Evolutionary conservation across 1,140 invertebrate genomes (phyloP).

Genomic region (Apolygus lucorum): DNA sequence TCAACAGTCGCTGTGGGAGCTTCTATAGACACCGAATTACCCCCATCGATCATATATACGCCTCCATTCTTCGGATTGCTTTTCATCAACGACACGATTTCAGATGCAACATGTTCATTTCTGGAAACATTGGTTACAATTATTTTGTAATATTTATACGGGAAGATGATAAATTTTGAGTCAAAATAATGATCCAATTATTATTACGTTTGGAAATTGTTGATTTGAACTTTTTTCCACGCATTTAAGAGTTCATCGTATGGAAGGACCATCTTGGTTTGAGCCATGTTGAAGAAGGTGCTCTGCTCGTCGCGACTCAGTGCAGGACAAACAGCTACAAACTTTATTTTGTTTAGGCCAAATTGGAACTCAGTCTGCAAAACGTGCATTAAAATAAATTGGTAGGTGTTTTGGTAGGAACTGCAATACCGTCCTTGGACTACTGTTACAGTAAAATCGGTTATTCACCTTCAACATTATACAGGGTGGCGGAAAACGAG

Average conservation of each 20-base stretch:
- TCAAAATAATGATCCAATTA: background rate
- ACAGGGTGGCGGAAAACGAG: too few relatives aligned
- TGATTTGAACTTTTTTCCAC: background rate
- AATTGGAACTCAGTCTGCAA: background rate
- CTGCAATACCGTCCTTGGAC: background rate
- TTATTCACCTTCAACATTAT: too few relatives aligned
- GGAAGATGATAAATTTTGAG: background rate
- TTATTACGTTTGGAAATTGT: background rate
- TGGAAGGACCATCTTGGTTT: background rate
- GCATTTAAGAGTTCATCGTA: background rate
- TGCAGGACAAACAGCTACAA: background rate
- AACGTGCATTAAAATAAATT: background rate
- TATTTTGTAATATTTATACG: background rate
- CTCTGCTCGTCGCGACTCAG: background rate
- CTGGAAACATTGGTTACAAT: background rate
- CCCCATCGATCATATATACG: background rate
- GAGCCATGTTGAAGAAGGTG: background rate
- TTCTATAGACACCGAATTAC: background rate
- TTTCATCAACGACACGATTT: background rate
- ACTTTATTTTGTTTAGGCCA: background rate
- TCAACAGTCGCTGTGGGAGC: background rate
- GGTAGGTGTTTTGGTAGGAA: background rate
- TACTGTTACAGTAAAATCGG: too few relatives aligned
- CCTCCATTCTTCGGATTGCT: background rate
- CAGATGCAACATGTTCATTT: background rate